Conservation (phyloP, 2,888 invertebrate genomes). For the Luperina testacea region DNA sequence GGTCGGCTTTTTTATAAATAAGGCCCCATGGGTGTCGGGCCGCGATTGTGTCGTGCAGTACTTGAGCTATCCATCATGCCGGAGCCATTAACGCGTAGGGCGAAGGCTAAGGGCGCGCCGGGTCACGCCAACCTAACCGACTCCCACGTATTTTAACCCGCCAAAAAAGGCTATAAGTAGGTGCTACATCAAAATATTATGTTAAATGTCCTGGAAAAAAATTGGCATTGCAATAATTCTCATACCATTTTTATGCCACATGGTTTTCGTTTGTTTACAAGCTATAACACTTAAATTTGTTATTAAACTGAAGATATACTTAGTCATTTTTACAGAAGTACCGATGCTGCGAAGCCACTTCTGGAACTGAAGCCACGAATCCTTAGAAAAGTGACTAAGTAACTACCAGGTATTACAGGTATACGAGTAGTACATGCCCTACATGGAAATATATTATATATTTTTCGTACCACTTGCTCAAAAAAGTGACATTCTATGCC, state of each 20-base stretch:
- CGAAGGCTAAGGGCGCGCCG: conserved; percentile 80
- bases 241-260: not conserved
- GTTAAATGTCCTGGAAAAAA: conserved; percentile 28
- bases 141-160: conserved; percentile 39
- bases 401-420: not conserved
- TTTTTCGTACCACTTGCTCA: too few relatives aligned
- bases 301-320: not conserved
- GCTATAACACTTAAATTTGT: not conserved
- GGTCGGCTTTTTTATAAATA: conserved; percentile 62
- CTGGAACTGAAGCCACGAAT: not conserved
- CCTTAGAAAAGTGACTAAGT: not conserved
- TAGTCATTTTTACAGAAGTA: not conserved
- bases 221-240: not conserved
- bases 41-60: conserved; percentile 74
- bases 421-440: not conserved
- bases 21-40: conserved; percentile 70
- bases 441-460: too few relatives aligned
- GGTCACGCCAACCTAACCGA: conserved; percentile 79
- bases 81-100: conserved; percentile 81
- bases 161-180: conserved; percentile 37
- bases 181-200: conserved; percentile 20
- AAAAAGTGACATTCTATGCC: too few relatives aligned
- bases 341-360: not conserved
- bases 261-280: conserved; percentile 9
- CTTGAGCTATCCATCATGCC: conserved; percentile 84